These are phyloP conservation scores for Holothuria scabra DNA, from an alignment of 53 echinoderm and acorn worm species.

Conservation along the genomic window DNA sequence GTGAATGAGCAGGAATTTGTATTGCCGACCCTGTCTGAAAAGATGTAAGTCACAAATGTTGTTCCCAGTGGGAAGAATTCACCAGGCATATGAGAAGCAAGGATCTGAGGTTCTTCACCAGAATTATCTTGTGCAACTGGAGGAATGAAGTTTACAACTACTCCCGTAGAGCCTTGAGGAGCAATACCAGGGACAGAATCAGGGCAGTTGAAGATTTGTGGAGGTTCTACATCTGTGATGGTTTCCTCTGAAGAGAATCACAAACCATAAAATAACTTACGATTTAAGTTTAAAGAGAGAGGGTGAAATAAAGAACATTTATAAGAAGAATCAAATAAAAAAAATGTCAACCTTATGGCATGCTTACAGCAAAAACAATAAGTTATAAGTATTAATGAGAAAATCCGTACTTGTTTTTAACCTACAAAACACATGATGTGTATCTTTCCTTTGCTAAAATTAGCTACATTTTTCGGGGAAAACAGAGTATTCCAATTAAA, in stretches of 20 bases:
- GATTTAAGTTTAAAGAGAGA: no score
- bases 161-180: not conserved
- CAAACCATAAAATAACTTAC: no score
- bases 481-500: no score
- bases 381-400: no score
- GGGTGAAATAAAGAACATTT: no score
- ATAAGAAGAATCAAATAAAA: no score
- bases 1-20: slow-evolving; percentile 4
- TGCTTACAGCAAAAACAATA: no score
- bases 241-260: not conserved
- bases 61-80: slow-evolving; percentile 38
- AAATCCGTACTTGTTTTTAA: no score
- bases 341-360: no score
- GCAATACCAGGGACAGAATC: not conserved
- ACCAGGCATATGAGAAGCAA: slow-evolving; percentile 20
- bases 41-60: slow-evolving; percentile 35
- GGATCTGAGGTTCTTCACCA: not conserved
- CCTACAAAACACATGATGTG: no score
- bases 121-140: slow-evolving; percentile 29
- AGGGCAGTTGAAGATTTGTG: slow-evolving; percentile 34
- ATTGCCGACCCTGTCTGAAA: slow-evolving; percentile 34
- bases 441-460: no score
- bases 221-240: not conserved
- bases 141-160: not conserved
- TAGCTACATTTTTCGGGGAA: no score